These are phyloP conservation scores for Micrasema longulum DNA, from an alignment of 1,140 invertebrate genomes.

Conservation along the genomic window DNA sequence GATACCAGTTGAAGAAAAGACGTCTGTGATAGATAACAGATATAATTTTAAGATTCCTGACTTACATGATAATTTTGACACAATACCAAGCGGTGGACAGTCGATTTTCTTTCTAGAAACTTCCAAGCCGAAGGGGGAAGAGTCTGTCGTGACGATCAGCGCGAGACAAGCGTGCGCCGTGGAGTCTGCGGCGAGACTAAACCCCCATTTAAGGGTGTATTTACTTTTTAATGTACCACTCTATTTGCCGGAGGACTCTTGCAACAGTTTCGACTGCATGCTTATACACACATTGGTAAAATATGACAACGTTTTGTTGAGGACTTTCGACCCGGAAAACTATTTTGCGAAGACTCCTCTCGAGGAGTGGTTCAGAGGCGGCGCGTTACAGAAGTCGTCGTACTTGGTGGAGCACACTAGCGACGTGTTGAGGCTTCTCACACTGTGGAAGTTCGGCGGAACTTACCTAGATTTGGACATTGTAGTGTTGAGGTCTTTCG, in stretches of 20 bases:
- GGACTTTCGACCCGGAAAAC: slow-evolving; percentile 54
- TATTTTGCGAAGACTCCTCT: slow-evolving; percentile 67
- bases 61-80: no score
- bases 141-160: slow-evolving; percentile 55
- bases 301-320: slow-evolving; percentile 63
- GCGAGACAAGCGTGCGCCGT: slow-evolving; percentile 70
- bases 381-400: slow-evolving; percentile 60
- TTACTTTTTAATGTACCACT: slow-evolving; percentile 64
- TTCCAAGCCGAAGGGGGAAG: not conserved
- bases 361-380: slow-evolving; percentile 64
- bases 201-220: slow-evolving; percentile 67
- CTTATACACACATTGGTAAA: slow-evolving; percentile 57
- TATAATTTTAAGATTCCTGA: no score
- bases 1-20: no score
- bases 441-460: slow-evolving; percentile 72
- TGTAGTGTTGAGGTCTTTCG: slow-evolving; percentile 73
- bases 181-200: slow-evolving; percentile 70
- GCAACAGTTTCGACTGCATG: not conserved
- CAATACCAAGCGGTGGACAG: not conserved
- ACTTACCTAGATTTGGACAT: slow-evolving; percentile 80
- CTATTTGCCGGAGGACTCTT: not conserved
- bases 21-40: no score
- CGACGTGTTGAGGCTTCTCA: slow-evolving; percentile 68
- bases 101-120: not conserved
- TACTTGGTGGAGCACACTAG: slow-evolving; percentile 67